Base-by-base conservation (phyloP, 2,888 invertebrate species). In the Rugalucina vietnamica region DNA sequence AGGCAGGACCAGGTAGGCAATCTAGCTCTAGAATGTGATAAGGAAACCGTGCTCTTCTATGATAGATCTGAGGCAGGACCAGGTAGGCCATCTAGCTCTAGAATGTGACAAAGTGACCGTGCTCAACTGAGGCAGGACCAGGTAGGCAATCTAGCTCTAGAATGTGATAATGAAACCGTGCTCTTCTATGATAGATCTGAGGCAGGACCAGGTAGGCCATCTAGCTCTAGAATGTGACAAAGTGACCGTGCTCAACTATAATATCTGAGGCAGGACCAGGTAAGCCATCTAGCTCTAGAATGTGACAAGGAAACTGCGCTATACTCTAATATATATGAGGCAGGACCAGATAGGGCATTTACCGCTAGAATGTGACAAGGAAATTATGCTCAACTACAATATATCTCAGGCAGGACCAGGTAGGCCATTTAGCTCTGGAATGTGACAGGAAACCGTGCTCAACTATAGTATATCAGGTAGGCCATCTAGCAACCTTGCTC, bases 31-130 rank as follows among this genome's bases (percentile, higher is more conserved):
- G 93, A 92, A n/a, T 94, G 95, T 83, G 94, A 95, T 32, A 94
- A 95, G 88, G 95, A 95, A 84, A 95, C 95, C 74, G 92, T 93
- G 76, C 92, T 99, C 24, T 97, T 97, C 5, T 97, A 99, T 88
- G 98, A 99, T 94, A 97, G 97, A 0, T 96, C 97, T 73, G 97
- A 97, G 92, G 98, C 98, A 0, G 99, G 99, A 0, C 98, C 98
- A 0, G 95, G 95, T 94, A 87, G 74, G n/a, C n/a, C n/a, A n/a
- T n/a, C n/a, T n/a, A n/a, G n/a, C n/a, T n/a, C n/a, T n/a, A n/a
- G n/a, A n/a, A n/a, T n/a, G n/a, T n/a, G n/a, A n/a, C n/a, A n/a
- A n/a, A n/a, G n/a, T n/a, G n/a, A n/a, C n/a, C n/a, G n/a, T n/a
- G n/a, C n/a, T n/a, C n/a, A n/a, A n/a, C n/a, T n/a, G n/a, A n/a